Percentiles rank a stretch among this genome's conserved stretches.
These are phyloP conservation scores for Drosophila helvetica DNA, from an alignment of 2,888 invertebrate species.

Conservation along the genomic window DNA sequence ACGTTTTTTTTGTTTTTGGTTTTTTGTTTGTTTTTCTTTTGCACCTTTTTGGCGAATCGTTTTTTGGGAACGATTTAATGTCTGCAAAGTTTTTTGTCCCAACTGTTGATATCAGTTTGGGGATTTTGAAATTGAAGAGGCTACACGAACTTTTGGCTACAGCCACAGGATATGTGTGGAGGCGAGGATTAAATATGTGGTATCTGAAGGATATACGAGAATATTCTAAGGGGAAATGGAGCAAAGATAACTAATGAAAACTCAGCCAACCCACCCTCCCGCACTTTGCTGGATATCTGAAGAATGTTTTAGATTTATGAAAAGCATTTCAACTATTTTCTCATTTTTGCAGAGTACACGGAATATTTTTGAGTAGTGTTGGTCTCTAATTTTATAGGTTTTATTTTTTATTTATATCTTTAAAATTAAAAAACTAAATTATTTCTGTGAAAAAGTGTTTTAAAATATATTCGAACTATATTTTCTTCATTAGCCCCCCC, in stretches of 20 bases:
- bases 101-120: conserved; percentile 41
- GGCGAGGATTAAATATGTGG: not conserved
- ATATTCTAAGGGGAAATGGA: not conserved
- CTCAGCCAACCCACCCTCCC: too few species aligned
- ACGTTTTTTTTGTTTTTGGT: not conserved
- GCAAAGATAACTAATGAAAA: too few species aligned
- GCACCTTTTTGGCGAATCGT: conserved; percentile 21
- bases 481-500: too few species aligned
- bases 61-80: conserved; percentile 28
- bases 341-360: fast-evolving
- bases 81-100: conserved; percentile 48
- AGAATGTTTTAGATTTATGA: too few species aligned
- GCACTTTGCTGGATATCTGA: too few species aligned
- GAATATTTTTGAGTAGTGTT: too few species aligned
- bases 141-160: not conserved
- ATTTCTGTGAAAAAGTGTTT: too few species aligned
- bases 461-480: too few species aligned
- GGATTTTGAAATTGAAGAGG: conserved; percentile 18
- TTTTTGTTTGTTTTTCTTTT: conserved; percentile 13
- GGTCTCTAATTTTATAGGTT: too few species aligned
- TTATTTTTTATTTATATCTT: too few species aligned
- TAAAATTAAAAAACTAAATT: too few species aligned
- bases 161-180: not conserved
- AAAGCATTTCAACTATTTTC: not conserved
- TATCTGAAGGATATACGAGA: not conserved